Evolutionary conservation across 1,140 invertebrate genomes (phyloP), one percentile per base, ranked within the genome.

Genomic region (Hydropsyche tenuis): DNA sequence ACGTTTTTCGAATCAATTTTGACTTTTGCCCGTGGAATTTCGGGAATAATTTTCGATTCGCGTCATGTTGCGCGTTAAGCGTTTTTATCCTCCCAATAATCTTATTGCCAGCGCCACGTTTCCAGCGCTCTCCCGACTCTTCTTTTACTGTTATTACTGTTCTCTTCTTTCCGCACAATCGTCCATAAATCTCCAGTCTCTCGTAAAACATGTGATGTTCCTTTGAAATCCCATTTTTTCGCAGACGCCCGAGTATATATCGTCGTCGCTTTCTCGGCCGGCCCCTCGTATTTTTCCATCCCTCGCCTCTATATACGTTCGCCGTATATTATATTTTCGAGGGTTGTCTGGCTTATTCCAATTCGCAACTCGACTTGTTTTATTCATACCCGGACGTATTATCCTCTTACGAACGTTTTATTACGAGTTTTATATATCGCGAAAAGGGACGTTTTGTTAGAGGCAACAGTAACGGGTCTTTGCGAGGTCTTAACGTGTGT

Each of bases 121-220:
- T 70, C 69, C 23, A 46, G 43, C 18, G 45, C 63, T 48, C 20
- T 12, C 30, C 18, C n/a, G 56, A 64, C 9, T 51, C n/a, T 53
- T 73, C 46, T 48, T 73, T 69, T 64, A 64, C 66, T 70, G 64
- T 68, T 63, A 73, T 62, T 76, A 62, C 75, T 60, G 27, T 62
- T 46, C 69, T 48, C 62, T 16, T 43, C 56, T 11, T 62, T 37
- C 72, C 64, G 64, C 64, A 68, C 48, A 42, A 63, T 66, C 75
- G 72, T 68, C 66, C 62, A 73, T 76, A 76, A 72, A 76, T 76
- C 72, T 72, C 43, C 64, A 30, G 60, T 66, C 46, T 68, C 60
- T 51, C 43, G 68, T 64, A 73, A 73, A 76, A 76, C 75, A 76
- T 71, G 75, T 76, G 72, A 76, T 73, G 75, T 73, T 73, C 74